phyloP scores from a whole-genome alignment of 2,888 invertebrate species.

The Morpho achilles region DNA sequence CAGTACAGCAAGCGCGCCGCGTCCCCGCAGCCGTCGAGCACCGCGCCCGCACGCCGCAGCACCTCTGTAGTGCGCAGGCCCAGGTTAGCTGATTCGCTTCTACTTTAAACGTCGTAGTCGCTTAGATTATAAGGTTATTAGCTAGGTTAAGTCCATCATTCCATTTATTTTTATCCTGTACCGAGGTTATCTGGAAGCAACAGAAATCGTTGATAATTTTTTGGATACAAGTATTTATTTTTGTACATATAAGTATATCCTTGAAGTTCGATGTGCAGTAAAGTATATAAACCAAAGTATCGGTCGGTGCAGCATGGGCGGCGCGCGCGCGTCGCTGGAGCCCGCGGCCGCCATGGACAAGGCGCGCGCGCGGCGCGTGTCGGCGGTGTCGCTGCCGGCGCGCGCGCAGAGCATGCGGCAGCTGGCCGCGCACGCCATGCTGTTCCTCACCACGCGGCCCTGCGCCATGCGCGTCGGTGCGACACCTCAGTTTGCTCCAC shows the following conservation, averaged over 20 bases:
- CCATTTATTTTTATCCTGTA: too few relatives aligned
- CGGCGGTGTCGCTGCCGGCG: slow-evolving; percentile 57
- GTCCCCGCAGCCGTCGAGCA: slow-evolving; percentile 28
- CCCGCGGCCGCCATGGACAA: slow-evolving; percentile 47
- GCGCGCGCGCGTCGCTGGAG: slow-evolving; percentile 35
- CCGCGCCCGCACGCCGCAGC: slow-evolving; percentile 16
- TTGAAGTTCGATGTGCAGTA: too few relatives aligned
- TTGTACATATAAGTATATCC: too few relatives aligned
- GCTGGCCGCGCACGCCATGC: slow-evolving; percentile 82
- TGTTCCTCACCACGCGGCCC: slow-evolving; percentile 82
- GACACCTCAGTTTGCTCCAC: too few relatives aligned
- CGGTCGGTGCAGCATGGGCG: slow-evolving; percentile 13
- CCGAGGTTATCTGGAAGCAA: too few relatives aligned
- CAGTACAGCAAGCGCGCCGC: slow-evolving; percentile 61
- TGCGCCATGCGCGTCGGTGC: slow-evolving; percentile 50
- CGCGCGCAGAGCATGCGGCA: slow-evolving; percentile 63
- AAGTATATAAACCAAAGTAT: too few relatives aligned
- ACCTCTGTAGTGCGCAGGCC: slow-evolving; percentile 36
- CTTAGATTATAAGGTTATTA: background rate
- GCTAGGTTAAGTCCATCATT: too few relatives aligned
- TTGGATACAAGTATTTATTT: too few relatives aligned
- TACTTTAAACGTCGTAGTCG: slow-evolving; percentile 17
- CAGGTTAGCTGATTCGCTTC: slow-evolving; percentile 28
- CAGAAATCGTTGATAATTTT: too few relatives aligned
- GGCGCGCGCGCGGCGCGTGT: slow-evolving; percentile 62